Evolutionary conservation across 2,888 invertebrate genomes (phyloP).

Genomic region (Agonopterix alstromeriana): DNA sequence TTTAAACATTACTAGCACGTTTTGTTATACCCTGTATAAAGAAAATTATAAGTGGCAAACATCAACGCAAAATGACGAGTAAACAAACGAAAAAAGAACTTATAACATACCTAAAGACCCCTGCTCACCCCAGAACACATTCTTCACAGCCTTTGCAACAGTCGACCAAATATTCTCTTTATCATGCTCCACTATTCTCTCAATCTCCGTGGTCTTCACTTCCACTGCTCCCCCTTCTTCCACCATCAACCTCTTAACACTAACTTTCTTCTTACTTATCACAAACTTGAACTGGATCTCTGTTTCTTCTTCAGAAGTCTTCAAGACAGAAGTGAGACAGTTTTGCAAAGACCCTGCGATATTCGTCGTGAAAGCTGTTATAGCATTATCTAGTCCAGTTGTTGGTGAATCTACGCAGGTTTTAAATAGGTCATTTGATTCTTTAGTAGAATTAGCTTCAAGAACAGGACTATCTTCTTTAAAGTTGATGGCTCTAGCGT

Average conservation of each 20-base stretch:
- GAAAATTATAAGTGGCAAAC: too few relatives aligned
- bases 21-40: too few relatives aligned
- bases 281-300: conserved; percentile 70
- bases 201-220: conserved; percentile 31
- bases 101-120: conserved; percentile 29
- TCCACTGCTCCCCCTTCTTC: conserved; percentile 27
- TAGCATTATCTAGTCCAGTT: conserved; percentile 35
- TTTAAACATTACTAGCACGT: too few relatives aligned
- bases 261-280: conserved; percentile 60
- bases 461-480: conserved; percentile 60
- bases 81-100: background rate
- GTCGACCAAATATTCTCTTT: conserved; percentile 67
- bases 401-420: conserved; percentile 48
- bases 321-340: conserved; percentile 51
- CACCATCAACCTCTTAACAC: conserved; percentile 43
- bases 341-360: conserved; percentile 59
- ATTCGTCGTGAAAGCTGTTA: conserved; percentile 52
- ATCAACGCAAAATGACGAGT: too few relatives aligned
- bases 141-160: conserved; percentile 59
- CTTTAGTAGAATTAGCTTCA: conserved; percentile 41
- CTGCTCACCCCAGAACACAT: conserved; percentile 60
- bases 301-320: conserved; percentile 55
- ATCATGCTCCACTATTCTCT: conserved; percentile 30
- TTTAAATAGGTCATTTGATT: conserved; percentile 57
- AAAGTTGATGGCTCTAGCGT: conserved; percentile 65